These are phyloP conservation scores for Volucella bombylans DNA, from an alignment of 2,888 invertebrate genomes.

Conservation along the genomic window DNA sequence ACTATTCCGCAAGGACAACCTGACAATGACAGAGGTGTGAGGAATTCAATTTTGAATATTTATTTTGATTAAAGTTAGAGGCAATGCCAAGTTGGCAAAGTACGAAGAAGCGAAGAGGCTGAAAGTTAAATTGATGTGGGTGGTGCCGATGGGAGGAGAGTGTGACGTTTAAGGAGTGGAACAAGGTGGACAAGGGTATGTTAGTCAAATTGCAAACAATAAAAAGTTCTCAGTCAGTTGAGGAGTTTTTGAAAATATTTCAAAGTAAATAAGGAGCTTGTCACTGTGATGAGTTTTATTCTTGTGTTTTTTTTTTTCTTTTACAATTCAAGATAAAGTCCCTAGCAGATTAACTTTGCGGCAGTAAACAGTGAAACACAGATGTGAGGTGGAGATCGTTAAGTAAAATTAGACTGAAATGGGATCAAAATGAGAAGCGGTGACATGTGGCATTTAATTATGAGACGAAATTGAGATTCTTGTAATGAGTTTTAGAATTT, in stretches of 20 bases:
- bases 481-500: too few species aligned
- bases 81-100: background rate
- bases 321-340: constrained; percentile 14
- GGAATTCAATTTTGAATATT: constrained; percentile 65
- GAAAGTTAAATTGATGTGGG: constrained; percentile 36
- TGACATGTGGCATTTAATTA: background rate
- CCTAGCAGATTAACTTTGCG: constrained; percentile 12
- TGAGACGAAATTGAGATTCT: too few species aligned
- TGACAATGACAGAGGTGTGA: constrained; percentile 33
- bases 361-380: constrained; percentile 1
- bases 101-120: constrained; percentile 15
- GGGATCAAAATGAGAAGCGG: background rate
- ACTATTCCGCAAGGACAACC: constrained; percentile 36
- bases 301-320: background rate
- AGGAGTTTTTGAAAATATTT: constrained; percentile 22
- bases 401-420: constrained; percentile 1
- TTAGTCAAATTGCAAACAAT: constrained; percentile 51
- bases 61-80: constrained; percentile 49
- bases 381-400: background rate
- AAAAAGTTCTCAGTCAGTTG: constrained; percentile 48
- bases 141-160: background rate
- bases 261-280: constrained; percentile 48
- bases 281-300: constrained; percentile 17
- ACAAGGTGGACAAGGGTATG: background rate
- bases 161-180: constrained; percentile 19